Conservation (phyloP, 2,113 vertebrate species). For the Nycticebus coucang region DNA sequence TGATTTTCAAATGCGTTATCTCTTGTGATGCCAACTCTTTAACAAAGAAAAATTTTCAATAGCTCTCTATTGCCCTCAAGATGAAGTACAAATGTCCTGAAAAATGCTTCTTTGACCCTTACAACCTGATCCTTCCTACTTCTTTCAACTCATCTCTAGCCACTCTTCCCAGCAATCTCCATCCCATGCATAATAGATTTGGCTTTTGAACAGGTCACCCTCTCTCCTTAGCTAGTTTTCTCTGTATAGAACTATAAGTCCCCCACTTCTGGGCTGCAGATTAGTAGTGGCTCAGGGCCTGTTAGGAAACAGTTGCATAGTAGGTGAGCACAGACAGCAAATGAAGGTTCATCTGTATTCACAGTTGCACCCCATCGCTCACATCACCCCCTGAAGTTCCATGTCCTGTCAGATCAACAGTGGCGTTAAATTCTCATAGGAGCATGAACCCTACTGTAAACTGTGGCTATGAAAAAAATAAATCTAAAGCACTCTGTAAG, state of each 20-base stretch:
- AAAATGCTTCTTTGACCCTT: not conserved
- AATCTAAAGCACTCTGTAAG: too few relatives aligned
- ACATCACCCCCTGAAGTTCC: too few relatives aligned
- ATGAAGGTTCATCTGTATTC: too few relatives aligned
- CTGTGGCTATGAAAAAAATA: too few relatives aligned
- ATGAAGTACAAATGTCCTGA: not conserved
- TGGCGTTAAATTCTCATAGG: too few relatives aligned
- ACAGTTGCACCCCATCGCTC: too few relatives aligned
- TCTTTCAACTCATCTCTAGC: not conserved
- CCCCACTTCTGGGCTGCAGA: too few relatives aligned
- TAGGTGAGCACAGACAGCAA: too few relatives aligned
- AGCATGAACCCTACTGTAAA: too few relatives aligned
- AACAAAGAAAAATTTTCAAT: not conserved
- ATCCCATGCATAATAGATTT: not conserved
- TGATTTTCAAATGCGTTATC: not conserved
- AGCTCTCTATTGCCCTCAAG: not conserved
- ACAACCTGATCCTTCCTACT: not conserved
- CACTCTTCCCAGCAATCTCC: not conserved
- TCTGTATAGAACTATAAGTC: not conserved
- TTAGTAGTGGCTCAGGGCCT: too few relatives aligned
- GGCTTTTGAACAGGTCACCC: not conserved
- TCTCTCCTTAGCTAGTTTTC: not conserved
- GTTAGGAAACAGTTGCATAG: too few relatives aligned
- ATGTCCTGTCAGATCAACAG: too few relatives aligned
- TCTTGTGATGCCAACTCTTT: not conserved